phyloP scores from a whole-genome alignment of 2,113 vertebrate genomes.

The Cololabis saira region DNA sequence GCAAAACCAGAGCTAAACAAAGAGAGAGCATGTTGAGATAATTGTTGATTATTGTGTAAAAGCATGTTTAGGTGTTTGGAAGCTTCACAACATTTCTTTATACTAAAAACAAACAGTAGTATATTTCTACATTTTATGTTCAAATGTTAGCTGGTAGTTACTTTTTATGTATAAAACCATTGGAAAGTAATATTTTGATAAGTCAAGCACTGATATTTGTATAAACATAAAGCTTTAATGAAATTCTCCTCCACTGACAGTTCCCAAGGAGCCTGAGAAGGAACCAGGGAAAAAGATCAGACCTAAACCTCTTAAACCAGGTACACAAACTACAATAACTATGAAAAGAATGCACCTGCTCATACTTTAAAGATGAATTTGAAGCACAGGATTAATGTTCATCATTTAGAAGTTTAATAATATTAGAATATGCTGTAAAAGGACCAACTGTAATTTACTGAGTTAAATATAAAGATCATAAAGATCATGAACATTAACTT shows the following conservation, averaged over 20 bases:
- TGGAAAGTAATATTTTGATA: background rate
- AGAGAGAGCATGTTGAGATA: background rate
- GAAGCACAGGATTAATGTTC: too few relatives aligned
- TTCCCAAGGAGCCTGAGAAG: constrained; percentile 26
- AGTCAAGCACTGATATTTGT: background rate
- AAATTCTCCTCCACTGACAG: constrained; percentile 15
- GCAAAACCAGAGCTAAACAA: too few relatives aligned
- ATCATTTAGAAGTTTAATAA: too few relatives aligned
- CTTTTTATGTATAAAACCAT: background rate
- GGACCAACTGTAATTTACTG: too few relatives aligned
- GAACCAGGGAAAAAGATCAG: constrained; percentile 35
- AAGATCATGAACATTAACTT: too few relatives aligned
- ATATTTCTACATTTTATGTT: background rate
- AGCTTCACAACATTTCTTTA: too few relatives aligned
- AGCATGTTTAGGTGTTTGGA: background rate
- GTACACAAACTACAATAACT: constrained; percentile 19
- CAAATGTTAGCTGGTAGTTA: background rate
- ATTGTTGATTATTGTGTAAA: background rate
- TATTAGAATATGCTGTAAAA: too few relatives aligned
- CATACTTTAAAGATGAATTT: background rate
- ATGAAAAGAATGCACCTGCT: background rate
- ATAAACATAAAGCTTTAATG: background rate
- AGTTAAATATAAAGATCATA: too few relatives aligned
- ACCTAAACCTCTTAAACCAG: constrained; percentile 48
- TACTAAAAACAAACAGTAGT: too few relatives aligned